Evolutionary conservation across 2,113 vertebrate genomes (phyloP), one percentile per base, ranked within the genome.

Genomic region (Salminus brasiliensis): DNA sequence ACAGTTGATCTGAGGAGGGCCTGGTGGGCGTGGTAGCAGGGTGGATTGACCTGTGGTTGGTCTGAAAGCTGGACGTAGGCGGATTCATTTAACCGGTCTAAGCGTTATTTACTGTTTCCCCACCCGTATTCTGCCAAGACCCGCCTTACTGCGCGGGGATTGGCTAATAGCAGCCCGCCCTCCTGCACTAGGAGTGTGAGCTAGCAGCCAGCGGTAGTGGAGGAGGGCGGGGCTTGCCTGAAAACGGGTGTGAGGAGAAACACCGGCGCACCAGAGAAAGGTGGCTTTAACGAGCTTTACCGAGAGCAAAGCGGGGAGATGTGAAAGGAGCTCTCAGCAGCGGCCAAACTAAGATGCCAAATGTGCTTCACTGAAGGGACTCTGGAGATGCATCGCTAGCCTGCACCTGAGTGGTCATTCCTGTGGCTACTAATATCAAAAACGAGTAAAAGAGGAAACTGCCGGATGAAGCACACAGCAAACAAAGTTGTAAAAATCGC

Each of bases 1-100:
- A 45, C 12, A 5, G 4, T 9, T 47, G 5, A 11, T 2, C 12
- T 4, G 45, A 47, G 5, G 7, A 15, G 5, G 2, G 13, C 12
- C 3, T 13, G 30, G 59, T 79, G 68, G 77, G 68, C 23, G 69
- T 52, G 52, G 41, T 3, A 18, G 9, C 1, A 1, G n/a, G 6
- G 11, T n/a, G 36, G 78, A 79, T 73, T 1, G 5, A 5, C 77
- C 63, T 30, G 0, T 83, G 60, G 90, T 93, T 92, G 92, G 91
- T 32, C 65, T 5, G 65, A 21, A 71, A 45, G 34, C 11, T 2
- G 5, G 5, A n/a, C 18, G 39, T 66, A 84, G 92, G 92, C 85
- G 90, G 79, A 66, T 75, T 66, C 5, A 55, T 2, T 8, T 55
- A 25, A 55, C 2, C 34, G 47, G 27, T 11, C 16, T 27, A 69